Conservation (phyloP, 2,797 vertebrate genomes). For the Pelodytes ibericus region DNA sequence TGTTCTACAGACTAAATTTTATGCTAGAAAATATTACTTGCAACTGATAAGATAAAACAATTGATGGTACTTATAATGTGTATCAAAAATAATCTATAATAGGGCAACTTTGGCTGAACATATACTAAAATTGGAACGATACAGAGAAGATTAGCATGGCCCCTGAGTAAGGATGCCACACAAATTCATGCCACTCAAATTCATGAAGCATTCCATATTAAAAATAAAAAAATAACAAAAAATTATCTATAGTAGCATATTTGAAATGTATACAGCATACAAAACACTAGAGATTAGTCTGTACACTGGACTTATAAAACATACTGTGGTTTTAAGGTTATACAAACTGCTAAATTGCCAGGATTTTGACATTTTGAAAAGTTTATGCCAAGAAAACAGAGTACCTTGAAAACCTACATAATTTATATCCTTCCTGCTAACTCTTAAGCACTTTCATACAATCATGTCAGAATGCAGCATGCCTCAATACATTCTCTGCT, state of each 20-base stretch:
- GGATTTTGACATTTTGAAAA: conserved; percentile 45
- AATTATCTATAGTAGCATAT: not conserved
- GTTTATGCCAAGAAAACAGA: conserved; percentile 40
- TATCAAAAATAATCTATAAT: too few species aligned
- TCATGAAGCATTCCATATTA: too few species aligned
- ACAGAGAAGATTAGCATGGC: too few species aligned
- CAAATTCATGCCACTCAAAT: too few species aligned
- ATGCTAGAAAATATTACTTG: too few species aligned
- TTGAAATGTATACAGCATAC: conserved; percentile 14
- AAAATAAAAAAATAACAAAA: too few species aligned
- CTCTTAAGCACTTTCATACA: conserved; percentile 35
- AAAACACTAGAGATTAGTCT: conserved; percentile 23
- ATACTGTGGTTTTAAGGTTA: conserved; percentile 33
- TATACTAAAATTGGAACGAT: too few species aligned
- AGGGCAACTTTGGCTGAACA: too few species aligned
- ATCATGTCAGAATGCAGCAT: conserved; percentile 34
- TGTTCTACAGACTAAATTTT: too few species aligned
- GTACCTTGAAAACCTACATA: conserved; percentile 35
- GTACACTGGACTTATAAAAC: conserved; percentile 27
- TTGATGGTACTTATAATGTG: too few species aligned
- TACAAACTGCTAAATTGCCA: conserved; percentile 36
- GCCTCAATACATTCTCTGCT: conserved; percentile 32
- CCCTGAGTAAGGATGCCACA: too few species aligned
- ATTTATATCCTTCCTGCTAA: conserved; percentile 39
- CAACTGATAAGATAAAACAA: too few species aligned